Conservation (phyloP, 2,113 vertebrate species). For the Sardina pilchardus region DNA sequence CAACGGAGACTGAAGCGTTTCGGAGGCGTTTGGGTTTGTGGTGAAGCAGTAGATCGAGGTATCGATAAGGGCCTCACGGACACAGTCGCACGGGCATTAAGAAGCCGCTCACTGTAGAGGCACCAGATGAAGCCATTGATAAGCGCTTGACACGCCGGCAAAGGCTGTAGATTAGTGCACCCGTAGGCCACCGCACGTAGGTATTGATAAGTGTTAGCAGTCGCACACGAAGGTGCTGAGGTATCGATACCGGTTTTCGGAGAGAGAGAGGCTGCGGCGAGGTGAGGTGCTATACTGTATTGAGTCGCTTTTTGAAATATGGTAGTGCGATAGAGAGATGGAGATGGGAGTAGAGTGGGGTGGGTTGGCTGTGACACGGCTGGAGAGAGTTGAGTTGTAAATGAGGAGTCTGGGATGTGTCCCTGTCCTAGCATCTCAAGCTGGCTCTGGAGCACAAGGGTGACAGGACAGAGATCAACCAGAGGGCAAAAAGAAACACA, state of each 20-base stretch:
- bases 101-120: not conserved
- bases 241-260: not conserved
- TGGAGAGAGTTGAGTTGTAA: not conserved
- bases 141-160: not conserved
- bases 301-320: not conserved
- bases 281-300: not conserved
- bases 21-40: not conserved
- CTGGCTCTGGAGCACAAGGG: conserved; percentile 11
- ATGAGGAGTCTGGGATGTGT: conserved; percentile 7
- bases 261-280: not conserved
- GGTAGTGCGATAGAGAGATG: not conserved
- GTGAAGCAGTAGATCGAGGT: not conserved
- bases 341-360: no score
- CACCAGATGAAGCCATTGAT: not conserved
- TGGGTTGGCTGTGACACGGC: not conserved
- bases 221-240: not conserved
- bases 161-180: not conserved
- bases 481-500: conserved; percentile 19
- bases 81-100: not conserved
- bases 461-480: conserved; percentile 41
- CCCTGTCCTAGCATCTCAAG: conserved; percentile 29
- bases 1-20: not conserved
- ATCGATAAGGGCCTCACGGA: not conserved
- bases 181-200: not conserved
- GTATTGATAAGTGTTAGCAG: not conserved